Evolutionary conservation across 1,140 invertebrate species (phyloP), one percentile per base, ranked within the genome.

Genomic region (Drosophila bifasciata): DNA sequence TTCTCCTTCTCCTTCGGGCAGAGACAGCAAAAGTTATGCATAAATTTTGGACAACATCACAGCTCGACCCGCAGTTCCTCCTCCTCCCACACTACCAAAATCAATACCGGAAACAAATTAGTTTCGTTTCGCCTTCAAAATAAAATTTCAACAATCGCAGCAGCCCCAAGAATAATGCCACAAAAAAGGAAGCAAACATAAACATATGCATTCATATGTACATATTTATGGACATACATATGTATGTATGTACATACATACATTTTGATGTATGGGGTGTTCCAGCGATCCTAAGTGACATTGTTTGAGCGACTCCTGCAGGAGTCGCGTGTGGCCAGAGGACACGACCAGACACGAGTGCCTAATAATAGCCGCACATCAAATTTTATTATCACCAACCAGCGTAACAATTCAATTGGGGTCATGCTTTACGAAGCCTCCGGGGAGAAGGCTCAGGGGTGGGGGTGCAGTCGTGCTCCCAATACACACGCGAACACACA

Each of bases 101-200:
- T 83, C 74, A 81, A 88, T 86, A 88, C 78, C 88, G 81, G 81
- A 86, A 86, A 78, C 72, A 86, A 86, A 86, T 86, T 86, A 88
- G 83, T 75, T 84, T 85, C 78, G 64, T 43, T 84, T 85, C 78
- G 64, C 40, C 81, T 86, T 67, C 43, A 67, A 77, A 80, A 53
- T 7, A 55, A 51, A 56, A n/a, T 23, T n/a, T 5, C 6, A 44
- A 40, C 48, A 60, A 17, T 36, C 1, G 46, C 50, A 44, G 52
- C 51, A 60, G 36, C 43, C 28, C 49, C 39, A 21, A 21, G 23
- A 49, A 48, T 57, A 48, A 70, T 46, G 39, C 49, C 36, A 28
- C 50, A 44, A 60, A 59, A 73, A 74, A 49, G 52, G 59, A 43
- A 41, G 21, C 13, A 63, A 53, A 46, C 40, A 40, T 50, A 43